Evolutionary conservation across 1,140 invertebrate species (phyloP), one percentile per base, ranked within the genome.

Genomic region (Hyphantria cunea): DNA sequence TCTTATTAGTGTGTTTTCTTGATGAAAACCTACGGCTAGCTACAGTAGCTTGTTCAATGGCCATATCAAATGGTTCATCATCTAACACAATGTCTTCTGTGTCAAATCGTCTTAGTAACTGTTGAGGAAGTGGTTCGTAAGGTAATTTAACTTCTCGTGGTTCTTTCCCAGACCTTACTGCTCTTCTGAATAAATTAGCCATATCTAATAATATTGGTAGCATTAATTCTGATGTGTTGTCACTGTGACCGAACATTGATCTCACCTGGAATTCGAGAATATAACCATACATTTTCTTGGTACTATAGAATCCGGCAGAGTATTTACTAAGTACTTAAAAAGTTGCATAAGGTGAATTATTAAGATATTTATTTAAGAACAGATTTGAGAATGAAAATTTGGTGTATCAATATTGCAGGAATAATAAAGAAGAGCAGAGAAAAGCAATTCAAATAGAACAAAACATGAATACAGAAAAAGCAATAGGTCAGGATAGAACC

Each of bases 171-270:
- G 69, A 74, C 54, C 78, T 67, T n/a, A 91, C 82, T 0, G 91
- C 86, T 54, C 83, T 90, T 48, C 82, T 83, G 41, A 94, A 92
- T 39, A 94, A 89, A 70, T 93, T 94, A 0, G 93, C 93, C 67
- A 94, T 93, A 72, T 95, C 94, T 62, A 91, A 89, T 50, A 93
- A 91, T 61, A 94, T 93, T 15, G 94, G 94, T 39, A 95, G 71
- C 82, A 93, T 89, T 0, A 94, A 81, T 14, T 94, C 92, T 37
- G 92, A 92, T 1, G 89, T 79, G 58, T 91, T 92, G 33, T 80
- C 84, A 49, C 92, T 91, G 62, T 92, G 91, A 53, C 90, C 92
- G 71, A 94, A 92, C 83, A 93, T 91, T 66, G 92, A 91, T 75
- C 87, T 91, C 47, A 93, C 90, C 91, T 94, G 84, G 32, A 92